Percentiles rank a stretch among this genome's conserved stretches.
phyloP scores from a whole-genome alignment of 2,113 vertebrate genomes.

The Cygnus atratus region DNA sequence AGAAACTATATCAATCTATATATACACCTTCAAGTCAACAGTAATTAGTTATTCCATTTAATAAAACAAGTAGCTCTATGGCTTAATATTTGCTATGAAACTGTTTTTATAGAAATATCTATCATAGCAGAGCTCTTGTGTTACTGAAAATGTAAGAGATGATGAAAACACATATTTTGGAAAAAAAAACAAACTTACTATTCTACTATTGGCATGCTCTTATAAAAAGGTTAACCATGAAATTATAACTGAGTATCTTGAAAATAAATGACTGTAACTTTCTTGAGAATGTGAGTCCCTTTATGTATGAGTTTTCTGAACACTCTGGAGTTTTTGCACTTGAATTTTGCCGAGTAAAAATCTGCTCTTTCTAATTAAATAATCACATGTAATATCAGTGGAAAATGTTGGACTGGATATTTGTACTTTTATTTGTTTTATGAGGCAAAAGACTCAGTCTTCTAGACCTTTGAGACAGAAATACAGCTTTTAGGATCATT shows the following conservation, averaged over 20 bases:
- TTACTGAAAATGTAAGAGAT: not conserved
- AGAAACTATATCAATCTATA: not conserved
- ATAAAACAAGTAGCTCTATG: not conserved
- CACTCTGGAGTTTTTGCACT: not conserved
- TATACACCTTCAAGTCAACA: not conserved
- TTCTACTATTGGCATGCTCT: not conserved
- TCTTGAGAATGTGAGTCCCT: not conserved
- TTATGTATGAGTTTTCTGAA: not conserved
- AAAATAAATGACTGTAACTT: not conserved
- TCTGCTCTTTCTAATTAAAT: not conserved
- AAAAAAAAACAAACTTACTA: not conserved
- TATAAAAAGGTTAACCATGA: not conserved
- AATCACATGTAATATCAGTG: not conserved
- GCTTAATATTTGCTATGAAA: not conserved
- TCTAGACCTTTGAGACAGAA: not conserved
- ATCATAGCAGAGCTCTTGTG: not conserved
- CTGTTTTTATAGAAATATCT: not conserved
- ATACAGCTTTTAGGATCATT: not conserved
- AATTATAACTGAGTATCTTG: not conserved
- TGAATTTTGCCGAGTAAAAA: not conserved
- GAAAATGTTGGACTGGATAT: not conserved
- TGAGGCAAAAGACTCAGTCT: not conserved
- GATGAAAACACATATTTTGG: not conserved
- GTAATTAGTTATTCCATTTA: not conserved
- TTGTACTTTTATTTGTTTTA: not conserved